Conservation (phyloP, 23 tunicate genomes). For the Halocynthia roretzi region DNA sequence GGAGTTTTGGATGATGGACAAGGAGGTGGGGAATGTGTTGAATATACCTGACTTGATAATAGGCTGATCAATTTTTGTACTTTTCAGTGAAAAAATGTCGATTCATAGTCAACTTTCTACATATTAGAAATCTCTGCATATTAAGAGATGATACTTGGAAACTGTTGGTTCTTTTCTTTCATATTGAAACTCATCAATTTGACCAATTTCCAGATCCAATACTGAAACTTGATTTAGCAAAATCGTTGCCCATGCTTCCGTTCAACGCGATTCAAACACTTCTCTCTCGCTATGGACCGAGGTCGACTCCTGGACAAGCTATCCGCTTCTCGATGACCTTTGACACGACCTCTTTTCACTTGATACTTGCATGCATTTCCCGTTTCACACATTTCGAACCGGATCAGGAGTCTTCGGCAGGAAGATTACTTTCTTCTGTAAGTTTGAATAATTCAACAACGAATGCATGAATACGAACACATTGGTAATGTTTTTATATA, state of each 20-base stretch:
- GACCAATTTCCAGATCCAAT: slow-evolving; percentile 7
- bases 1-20: slow-evolving; percentile 21
- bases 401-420: slow-evolving; percentile 3
- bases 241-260: slow-evolving; percentile 16
- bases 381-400: slow-evolving; percentile 20
- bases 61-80: not conserved
- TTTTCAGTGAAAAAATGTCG: not conserved
- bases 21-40: slow-evolving; percentile 7
- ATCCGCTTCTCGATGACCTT: slow-evolving; percentile 17
- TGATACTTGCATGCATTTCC: slow-evolving; percentile 9
- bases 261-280: slow-evolving; percentile 7
- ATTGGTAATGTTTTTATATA: too few species aligned
- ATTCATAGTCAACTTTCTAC: too few species aligned
- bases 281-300: not conserved
- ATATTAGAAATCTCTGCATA: not conserved
- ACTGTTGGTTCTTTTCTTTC: not conserved
- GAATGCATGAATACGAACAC: too few species aligned
- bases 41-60: not conserved
- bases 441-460: not conserved
- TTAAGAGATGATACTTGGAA: not conserved
- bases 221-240: slow-evolving; percentile 7
- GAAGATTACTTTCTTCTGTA: slow-evolving; percentile 7
- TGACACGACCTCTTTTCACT: not conserved
- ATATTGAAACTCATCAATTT: not conserved
- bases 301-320: not conserved